Conservation (phyloP, 2,888 invertebrate genomes). For the Dynastes maya region DNA sequence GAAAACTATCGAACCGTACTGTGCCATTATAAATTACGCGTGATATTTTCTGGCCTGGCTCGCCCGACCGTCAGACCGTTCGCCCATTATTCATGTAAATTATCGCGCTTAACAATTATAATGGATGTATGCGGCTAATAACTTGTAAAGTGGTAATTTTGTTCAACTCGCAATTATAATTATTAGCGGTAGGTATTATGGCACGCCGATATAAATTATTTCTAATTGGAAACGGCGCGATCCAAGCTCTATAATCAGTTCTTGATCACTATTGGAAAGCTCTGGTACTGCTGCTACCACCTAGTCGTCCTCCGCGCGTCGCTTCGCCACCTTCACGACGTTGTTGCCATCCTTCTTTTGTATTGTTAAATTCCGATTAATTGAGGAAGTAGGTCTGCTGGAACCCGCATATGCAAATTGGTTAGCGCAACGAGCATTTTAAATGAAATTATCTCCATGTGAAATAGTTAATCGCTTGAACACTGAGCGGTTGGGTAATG, state of each 20-base stretch:
- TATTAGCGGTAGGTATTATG: constrained; percentile 48
- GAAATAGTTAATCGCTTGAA: not conserved
- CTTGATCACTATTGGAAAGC: constrained; percentile 33
- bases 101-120: constrained; percentile 51
- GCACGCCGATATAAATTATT: constrained; percentile 43
- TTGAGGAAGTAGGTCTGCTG: constrained; percentile 32
- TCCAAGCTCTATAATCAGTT: constrained; percentile 22
- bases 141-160: constrained; percentile 53
- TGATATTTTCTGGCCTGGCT: constrained; percentile 24
- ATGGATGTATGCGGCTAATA: constrained; percentile 55
- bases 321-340: not conserved
- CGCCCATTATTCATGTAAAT: constrained; percentile 49
- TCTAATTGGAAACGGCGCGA: constrained; percentile 39
- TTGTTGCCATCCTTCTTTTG: constrained; percentile 9
- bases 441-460: constrained; percentile 18
- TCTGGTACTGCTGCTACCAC: not conserved
- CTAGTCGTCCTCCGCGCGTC: not conserved
- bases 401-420: constrained; percentile 23
- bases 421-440: constrained; percentile 15
- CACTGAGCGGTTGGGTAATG: not conserved
- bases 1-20: constrained; percentile 32
- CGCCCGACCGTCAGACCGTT: constrained; percentile 25
- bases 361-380: constrained; percentile 11
- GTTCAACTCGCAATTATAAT: constrained; percentile 49
- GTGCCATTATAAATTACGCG: constrained; percentile 38